phyloP scores from a whole-genome alignment of 2,797 vertebrate species.

The Ambastaia sidthimunki region DNA sequence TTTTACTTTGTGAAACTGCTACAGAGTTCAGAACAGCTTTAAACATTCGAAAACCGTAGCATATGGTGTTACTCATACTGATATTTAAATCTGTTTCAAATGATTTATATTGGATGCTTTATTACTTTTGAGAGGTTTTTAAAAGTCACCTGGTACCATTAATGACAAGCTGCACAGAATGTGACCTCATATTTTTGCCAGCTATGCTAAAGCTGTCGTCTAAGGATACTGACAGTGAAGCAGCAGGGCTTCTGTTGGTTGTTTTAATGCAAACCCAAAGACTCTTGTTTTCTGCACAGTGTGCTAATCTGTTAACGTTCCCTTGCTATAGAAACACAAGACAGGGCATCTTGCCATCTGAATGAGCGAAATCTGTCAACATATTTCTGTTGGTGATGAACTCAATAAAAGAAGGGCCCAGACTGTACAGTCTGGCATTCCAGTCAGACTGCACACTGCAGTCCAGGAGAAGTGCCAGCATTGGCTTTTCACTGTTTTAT shows the following conservation, averaged over 20 bases:
- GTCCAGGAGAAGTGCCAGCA: constrained; percentile 34
- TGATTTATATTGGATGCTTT: neutral
- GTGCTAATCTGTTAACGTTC: neutral
- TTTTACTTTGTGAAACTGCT: neutral
- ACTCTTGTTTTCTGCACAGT: neutral
- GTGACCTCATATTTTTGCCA: constrained; percentile 23
- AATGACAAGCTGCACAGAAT: neutral
- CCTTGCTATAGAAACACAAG: neutral
- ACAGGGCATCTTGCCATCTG: constrained; percentile 1
- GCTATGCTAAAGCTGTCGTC: constrained; percentile 6
- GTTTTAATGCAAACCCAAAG: neutral
- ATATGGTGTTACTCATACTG: neutral
- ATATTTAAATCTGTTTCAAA: too few species aligned
- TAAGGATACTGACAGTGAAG: neutral
- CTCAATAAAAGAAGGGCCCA: constrained; percentile 30
- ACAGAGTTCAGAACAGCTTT: neutral
- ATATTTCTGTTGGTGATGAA: constrained; percentile 20
- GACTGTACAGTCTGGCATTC: constrained; percentile 39
- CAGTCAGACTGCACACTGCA: constrained; percentile 29
- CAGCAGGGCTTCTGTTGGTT: constrained; percentile 3
- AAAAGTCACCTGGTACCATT: neutral
- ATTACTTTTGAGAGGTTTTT: neutral
- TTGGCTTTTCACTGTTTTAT: constrained; percentile 21
- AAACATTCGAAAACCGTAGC: neutral
- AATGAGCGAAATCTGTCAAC: constrained; percentile 24